Evolutionary conservation across 2,113 vertebrate genomes (phyloP), one percentile per base, ranked within the genome.

Genomic region (Antechinus stuartii): DNA sequence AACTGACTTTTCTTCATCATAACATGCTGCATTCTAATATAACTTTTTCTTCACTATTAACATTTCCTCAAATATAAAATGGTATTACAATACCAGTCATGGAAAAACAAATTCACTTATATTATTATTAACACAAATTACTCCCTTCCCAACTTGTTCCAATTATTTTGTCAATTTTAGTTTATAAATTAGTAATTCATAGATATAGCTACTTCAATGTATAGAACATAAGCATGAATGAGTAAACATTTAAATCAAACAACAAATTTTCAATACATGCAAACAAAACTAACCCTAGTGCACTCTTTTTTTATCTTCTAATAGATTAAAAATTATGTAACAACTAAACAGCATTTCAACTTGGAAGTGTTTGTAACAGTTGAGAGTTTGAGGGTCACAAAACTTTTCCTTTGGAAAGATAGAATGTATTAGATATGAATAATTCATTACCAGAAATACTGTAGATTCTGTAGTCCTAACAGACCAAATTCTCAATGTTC

Each of bases 401-500:
- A 57, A 16, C 42, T 53, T 19, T 19, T 11, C 53, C 10, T n/a
- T 27, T 26, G 0, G 27, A 19, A 30, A 35, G 46, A 54, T 46
- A 5, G 27, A 52, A 24, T 47, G 2, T 4, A n/a, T 22, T 47
- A 5, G 11, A 52, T 50, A 54, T 16, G 47, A 94, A 52, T 53
- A 89, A 91, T 50, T 96, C 95, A 89, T 99, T 99, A 99, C 99
- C 99, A 99, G 97, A 95, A 98, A 97, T 94, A 99, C 93, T 27
- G 95, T 97, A 91, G 98, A 97, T 53, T 99, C 98, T 47, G 97
- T 93, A 90, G 90, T 97, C 92, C 94, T 97, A 23, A 95, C 95
- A 89, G 99, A 98, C 99, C 99, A 99, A 95, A 99, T 94, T 94
- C 98, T 97, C 68, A 99, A 68, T 6, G 98, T 99, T 97, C 96